These are phyloP conservation scores for Pelusios castaneus DNA, from an alignment of 2,113 vertebrate species.

Conservation along the genomic window DNA sequence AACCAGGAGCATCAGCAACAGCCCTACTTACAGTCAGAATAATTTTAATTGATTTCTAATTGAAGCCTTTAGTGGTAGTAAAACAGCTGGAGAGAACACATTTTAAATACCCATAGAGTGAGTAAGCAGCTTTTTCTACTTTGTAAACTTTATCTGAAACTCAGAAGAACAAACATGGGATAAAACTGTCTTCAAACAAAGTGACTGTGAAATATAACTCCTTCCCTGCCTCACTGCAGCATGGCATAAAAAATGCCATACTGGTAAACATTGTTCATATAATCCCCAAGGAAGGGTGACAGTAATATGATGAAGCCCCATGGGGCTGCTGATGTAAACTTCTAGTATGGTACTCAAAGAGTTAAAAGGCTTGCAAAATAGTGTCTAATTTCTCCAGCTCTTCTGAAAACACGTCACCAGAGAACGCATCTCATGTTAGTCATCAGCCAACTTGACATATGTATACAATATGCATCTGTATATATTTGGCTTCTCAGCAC, in stretches of 20 bases:
- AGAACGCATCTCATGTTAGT: not conserved
- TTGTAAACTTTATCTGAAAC: not conserved
- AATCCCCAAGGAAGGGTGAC: not conserved
- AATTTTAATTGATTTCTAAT: not conserved
- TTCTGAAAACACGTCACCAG: not conserved
- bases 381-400: not conserved
- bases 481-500: not conserved
- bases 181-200: not conserved
- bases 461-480: not conserved
- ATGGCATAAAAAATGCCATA: not conserved
- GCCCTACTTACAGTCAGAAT: not conserved
- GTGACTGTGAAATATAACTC: not conserved
- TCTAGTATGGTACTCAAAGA: not conserved
- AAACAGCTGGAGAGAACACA: not conserved
- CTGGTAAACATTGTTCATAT: not conserved
- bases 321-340: not conserved
- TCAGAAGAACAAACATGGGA: not conserved
- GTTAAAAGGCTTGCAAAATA: not conserved
- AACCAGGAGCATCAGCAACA: no score
- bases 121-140: not conserved
- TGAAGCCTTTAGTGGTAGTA: not conserved
- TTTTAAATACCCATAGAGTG: not conserved
- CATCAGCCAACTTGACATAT: not conserved
- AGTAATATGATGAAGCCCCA: not conserved
- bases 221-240: not conserved